Base-by-base conservation (phyloP, 2,888 invertebrate species). In the Campaea margaritaria region DNA sequence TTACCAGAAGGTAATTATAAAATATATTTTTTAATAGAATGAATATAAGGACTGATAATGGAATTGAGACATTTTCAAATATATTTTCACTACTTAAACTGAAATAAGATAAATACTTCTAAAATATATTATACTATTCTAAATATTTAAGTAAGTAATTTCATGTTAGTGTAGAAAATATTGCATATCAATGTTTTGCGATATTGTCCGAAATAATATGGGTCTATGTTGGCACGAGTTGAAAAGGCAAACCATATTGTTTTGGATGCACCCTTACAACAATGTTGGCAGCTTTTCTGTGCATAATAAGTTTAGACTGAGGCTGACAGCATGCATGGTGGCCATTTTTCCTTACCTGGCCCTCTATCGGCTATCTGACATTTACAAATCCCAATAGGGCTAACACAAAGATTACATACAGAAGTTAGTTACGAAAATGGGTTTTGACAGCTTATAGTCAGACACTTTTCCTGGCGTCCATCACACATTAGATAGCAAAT, bases 1-100 rank as follows among this genome's bases (percentile, higher is more conserved):
- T n/a, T n/a, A n/a, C n/a, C n/a, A n/a, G n/a, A n/a, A n/a, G 11
- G 11, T 34, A 34, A 7, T 34, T 9, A 34, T 34, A 34, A 34
- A 11, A 11, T 34, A 31, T 31, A 7, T 31, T 31, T 31, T 31
- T 31, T 7, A 31, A 31, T 31, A 36, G 1, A n/a, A 14, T 21
- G 43, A 43, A 38, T 38, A 9, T 38, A 42, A 39, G 14, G 48
- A 54, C 58, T 62, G 56, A 60, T 52, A 28, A 53, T 13, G 56
- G 52, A 52, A 48, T 63, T 60, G 16, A 43, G 51, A 58, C 56
- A 61, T 61, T n/a, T n/a, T 63, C 60, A 53, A 46, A 34, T 51
- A 43, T 46, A 42, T 43, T 36, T n/a, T n/a, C 36, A 10, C 36
- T 36, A 12, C 12, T 36, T 36, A 12, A 36, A 31, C 9, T 5